Percentiles rank a stretch among this genome's conserved stretches.
These are phyloP conservation scores for Epicauta chinensis DNA, from an alignment of 1,140 invertebrate genomes.

Conservation along the genomic window DNA sequence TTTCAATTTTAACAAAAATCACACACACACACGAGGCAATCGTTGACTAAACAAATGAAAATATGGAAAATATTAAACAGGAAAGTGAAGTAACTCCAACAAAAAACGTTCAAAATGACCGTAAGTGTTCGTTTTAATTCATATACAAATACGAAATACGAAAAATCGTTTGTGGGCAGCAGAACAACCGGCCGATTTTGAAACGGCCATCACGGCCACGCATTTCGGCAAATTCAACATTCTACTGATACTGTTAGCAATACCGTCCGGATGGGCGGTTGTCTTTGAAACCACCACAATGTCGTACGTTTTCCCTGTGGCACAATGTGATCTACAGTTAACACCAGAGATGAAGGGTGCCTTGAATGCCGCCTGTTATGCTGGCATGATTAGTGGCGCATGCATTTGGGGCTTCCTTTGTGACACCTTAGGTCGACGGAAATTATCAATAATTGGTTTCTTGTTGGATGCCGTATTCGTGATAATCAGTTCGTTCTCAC, in stretches of 20 bases:
- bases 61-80: too few relatives aligned
- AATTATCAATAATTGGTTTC: conserved; percentile 64
- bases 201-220: conserved; percentile 39
- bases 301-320: conserved; percentile 62
- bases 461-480: conserved; percentile 62
- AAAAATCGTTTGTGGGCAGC: too few relatives aligned
- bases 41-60: too few relatives aligned
- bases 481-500: conserved; percentile 60
- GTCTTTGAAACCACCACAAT: conserved; percentile 59
- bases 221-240: conserved; percentile 61
- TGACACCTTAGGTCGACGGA: conserved; percentile 64
- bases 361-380: conserved; percentile 16
- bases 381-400: conserved; percentile 75
- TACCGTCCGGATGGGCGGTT: conserved; percentile 57
- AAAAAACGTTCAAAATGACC: too few relatives aligned
- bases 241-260: conserved; percentile 52
- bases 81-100: too few relatives aligned
- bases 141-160: too few relatives aligned
- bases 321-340: conserved; percentile 63
- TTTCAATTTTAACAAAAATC: too few relatives aligned
- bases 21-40: too few relatives aligned
- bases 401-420: conserved; percentile 76
- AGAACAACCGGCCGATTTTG: conserved; percentile 40
- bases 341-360: conserved; percentile 28
- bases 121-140: too few relatives aligned